Percentiles rank a stretch among this genome's conserved stretches.
These are phyloP conservation scores for Salvelinus alpinus DNA, from an alignment of 2,113 vertebrate species.

Conservation along the genomic window DNA sequence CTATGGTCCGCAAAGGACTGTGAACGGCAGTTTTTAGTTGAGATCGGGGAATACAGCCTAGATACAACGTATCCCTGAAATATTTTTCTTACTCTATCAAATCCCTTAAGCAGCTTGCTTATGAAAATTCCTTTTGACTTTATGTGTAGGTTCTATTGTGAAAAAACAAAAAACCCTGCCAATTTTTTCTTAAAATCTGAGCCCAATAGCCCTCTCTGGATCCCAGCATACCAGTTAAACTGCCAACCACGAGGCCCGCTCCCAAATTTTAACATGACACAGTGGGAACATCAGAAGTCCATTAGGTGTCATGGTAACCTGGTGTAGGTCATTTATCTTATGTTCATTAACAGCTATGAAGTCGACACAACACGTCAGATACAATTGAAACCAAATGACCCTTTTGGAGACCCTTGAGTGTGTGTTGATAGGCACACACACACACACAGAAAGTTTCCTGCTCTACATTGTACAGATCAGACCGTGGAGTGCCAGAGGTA, in stretches of 20 bases:
- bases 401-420: slow-evolving; percentile 58
- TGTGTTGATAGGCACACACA: slow-evolving; percentile 52
- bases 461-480: slow-evolving; percentile 28
- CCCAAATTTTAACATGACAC: slow-evolving; percentile 46
- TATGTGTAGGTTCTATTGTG: background rate
- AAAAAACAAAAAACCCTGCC: background rate
- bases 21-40: background rate
- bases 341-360: slow-evolving; percentile 65
- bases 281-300: slow-evolving; percentile 67
- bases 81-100: slow-evolving; percentile 9
- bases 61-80: slow-evolving; percentile 5
- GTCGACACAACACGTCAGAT: slow-evolving; percentile 65
- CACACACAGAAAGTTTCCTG: background rate
- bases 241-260: slow-evolving; percentile 21
- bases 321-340: slow-evolving; percentile 72
- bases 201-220: slow-evolving; percentile 38
- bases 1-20: background rate
- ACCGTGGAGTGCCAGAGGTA: slow-evolving; percentile 39
- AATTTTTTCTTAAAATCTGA: slow-evolving; percentile 10
- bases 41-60: background rate
- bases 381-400: slow-evolving; percentile 68
- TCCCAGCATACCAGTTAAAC: slow-evolving; percentile 3
- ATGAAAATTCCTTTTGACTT: slow-evolving; percentile 20
- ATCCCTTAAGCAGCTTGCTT: slow-evolving; percentile 32
- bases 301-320: slow-evolving; percentile 74